Evolutionary conservation across 1,140 invertebrate genomes (phyloP).

Genomic region (Cotesia typhae): DNA sequence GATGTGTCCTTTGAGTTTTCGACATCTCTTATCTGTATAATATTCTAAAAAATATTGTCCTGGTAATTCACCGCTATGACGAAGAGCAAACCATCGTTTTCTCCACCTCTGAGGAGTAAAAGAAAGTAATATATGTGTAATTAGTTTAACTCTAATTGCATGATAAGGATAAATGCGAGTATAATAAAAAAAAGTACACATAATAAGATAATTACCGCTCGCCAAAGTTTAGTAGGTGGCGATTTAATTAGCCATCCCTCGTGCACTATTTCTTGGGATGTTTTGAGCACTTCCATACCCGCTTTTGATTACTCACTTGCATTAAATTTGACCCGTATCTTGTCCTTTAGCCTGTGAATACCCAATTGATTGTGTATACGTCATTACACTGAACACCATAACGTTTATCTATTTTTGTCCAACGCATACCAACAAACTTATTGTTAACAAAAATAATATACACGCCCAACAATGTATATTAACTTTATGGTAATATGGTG

Average conservation of each 20-base stretch:
- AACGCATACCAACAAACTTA: slow-evolving; percentile 18
- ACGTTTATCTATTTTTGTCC: slow-evolving; percentile 24
- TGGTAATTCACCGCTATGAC: slow-evolving; percentile 88
- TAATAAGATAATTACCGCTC: slow-evolving; percentile 78
- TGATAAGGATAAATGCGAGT: slow-evolving; percentile 24
- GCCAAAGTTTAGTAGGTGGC: slow-evolving; percentile 87
- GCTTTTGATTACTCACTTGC: slow-evolving; percentile 1
- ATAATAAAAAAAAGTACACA: slow-evolving; percentile 19
- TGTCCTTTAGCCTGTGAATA: slow-evolving; percentile 10
- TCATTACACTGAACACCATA: slow-evolving; percentile 6
- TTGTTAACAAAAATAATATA: too few species aligned
- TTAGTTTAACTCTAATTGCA: slow-evolving; percentile 39
- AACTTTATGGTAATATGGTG: too few species aligned
- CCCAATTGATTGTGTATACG: background rate
- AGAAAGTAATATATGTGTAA: slow-evolving; percentile 11
- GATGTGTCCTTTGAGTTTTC: slow-evolving; percentile 89
- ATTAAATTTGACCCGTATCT: slow-evolving; percentile 3
- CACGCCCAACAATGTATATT: too few species aligned
- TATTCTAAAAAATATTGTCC: slow-evolving; percentile 94
- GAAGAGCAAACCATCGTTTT: slow-evolving; percentile 90
- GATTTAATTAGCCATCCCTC: slow-evolving; percentile 94
- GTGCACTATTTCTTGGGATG: slow-evolving; percentile 73
- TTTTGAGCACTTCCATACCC: slow-evolving; percentile 56
- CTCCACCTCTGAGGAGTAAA: slow-evolving; percentile 83
- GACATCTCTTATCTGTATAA: slow-evolving; percentile 86